A percentile compares a stretch with the other conserved stretches of the same genome.
Conservation (phyloP, 1,140 invertebrate species). For the Drosophila parabipectinata region DNA sequence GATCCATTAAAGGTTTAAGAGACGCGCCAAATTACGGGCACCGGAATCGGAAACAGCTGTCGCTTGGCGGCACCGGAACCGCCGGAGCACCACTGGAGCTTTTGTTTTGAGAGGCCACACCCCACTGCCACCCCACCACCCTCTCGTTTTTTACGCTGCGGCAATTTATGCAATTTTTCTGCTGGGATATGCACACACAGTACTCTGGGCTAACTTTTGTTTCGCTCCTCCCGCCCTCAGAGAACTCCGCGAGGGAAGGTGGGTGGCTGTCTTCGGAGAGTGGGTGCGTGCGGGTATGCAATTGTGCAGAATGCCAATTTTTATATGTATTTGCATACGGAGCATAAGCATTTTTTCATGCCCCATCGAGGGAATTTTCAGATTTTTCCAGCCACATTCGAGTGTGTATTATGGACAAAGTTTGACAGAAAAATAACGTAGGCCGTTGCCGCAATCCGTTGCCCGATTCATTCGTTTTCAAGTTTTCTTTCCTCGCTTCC, state of each 20-base stretch:
- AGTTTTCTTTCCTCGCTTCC: slow-evolving; percentile 12
- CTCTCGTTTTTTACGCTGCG: slow-evolving; percentile 29
- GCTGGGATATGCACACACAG: slow-evolving; percentile 30
- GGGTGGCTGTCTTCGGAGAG: slow-evolving; percentile 23
- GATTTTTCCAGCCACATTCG: slow-evolving; percentile 29
- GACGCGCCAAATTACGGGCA: not conserved
- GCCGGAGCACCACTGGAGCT: slow-evolving; percentile 32
- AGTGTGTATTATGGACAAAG: slow-evolving; percentile 47
- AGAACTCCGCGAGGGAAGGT: slow-evolving; percentile 2
- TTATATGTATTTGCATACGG: slow-evolving; percentile 74
- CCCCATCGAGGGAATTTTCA: slow-evolving; percentile 13
- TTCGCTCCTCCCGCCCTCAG: slow-evolving; percentile 25
- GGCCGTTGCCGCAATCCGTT: slow-evolving; percentile 4
- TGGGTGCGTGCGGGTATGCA: slow-evolving; percentile 51
- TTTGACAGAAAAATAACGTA: slow-evolving; percentile 44
- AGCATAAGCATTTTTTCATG: slow-evolving; percentile 78
- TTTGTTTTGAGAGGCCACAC: slow-evolving; percentile 38
- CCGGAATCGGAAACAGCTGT: slow-evolving; percentile 23
- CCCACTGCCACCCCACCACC: not conserved
- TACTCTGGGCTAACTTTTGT: slow-evolving; percentile 65
- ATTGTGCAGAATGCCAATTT: slow-evolving; percentile 77
- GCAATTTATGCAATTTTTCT: slow-evolving; percentile 65
- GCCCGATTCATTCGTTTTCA: slow-evolving; percentile 45
- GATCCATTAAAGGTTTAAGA: slow-evolving; percentile 51
- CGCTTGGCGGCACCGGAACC: slow-evolving; percentile 31